phyloP scores from a whole-genome alignment of 2,113 vertebrate genomes.

The Epinephelus cyanopodus region DNA sequence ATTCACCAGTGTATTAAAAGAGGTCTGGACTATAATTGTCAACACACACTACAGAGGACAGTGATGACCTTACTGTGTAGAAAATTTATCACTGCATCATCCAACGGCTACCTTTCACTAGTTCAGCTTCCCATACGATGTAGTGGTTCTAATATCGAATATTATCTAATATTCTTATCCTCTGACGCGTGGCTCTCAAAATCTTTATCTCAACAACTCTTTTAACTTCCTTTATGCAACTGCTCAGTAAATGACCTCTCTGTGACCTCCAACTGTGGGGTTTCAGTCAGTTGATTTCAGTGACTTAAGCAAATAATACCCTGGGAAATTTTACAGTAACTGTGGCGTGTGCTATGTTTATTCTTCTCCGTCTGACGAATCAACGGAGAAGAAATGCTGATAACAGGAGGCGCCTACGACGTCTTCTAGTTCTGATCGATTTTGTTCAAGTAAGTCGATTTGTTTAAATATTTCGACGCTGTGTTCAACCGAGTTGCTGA shows the following conservation, averaged over 20 bases:
- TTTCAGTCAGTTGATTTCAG: too few species aligned
- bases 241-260: background rate
- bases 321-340: too few species aligned
- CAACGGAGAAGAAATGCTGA: too few species aligned
- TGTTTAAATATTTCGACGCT: too few species aligned
- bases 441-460: too few species aligned
- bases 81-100: background rate
- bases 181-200: background rate
- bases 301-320: too few species aligned
- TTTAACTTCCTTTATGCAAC: background rate
- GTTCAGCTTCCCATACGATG: background rate
- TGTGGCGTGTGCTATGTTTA: too few species aligned
- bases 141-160: fast-evolving
- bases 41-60: background rate
- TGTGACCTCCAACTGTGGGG: background rate
- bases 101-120: conserved; percentile 19
- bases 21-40: background rate
- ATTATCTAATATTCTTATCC: too few species aligned
- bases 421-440: too few species aligned
- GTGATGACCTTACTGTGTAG: background rate
- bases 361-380: too few species aligned
- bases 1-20: conserved; percentile 27
- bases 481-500: too few species aligned
- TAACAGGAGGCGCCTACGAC: too few species aligned
- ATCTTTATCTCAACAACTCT: background rate